Conservation (phyloP, 2,888 invertebrate genomes). For the Drosophila robusta region DNA sequence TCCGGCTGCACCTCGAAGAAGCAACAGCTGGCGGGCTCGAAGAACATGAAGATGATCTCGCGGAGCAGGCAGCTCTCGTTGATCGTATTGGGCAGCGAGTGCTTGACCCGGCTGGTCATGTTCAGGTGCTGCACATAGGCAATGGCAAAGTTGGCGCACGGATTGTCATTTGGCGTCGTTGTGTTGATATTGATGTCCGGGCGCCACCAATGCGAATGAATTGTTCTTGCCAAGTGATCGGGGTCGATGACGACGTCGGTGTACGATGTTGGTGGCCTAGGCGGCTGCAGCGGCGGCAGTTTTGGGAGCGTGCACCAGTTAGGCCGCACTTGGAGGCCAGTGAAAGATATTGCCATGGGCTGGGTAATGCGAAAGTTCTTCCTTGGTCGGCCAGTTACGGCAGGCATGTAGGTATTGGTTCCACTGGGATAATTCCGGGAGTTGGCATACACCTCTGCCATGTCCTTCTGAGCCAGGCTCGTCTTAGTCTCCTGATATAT, state of each 20-base stretch:
- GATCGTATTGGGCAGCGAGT: constrained; percentile 68
- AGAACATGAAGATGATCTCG: constrained; percentile 84
- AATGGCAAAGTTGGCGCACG: constrained; percentile 84
- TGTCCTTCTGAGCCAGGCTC: constrained; percentile 5
- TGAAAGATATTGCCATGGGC: constrained; percentile 5
- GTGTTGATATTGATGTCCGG: constrained; percentile 72
- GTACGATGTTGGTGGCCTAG: constrained; percentile 47
- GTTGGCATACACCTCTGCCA: constrained; percentile 5
- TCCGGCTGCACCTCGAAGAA: constrained; percentile 71
- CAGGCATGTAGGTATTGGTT: not conserved
- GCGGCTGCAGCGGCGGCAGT: constrained; percentile 24
- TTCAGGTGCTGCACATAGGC: constrained; percentile 82
- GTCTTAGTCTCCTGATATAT: not conserved
- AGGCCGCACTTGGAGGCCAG: not conserved
- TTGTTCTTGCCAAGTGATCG: constrained; percentile 79
- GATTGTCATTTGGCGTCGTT: constrained; percentile 77
- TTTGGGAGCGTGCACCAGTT: constrained; percentile 6
- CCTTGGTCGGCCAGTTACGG: too few species aligned
- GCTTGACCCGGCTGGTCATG: constrained; percentile 58
- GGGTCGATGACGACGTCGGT: constrained; percentile 40
- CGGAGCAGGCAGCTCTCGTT: constrained; percentile 82
- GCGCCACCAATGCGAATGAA: constrained; percentile 86
- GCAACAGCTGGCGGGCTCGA: constrained; percentile 75
- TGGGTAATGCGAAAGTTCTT: constrained; percentile 12
- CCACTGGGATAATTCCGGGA: constrained; percentile 5